Conservation (phyloP, 2,888 invertebrate genomes). For the Dryadula phaetusa region DNA sequence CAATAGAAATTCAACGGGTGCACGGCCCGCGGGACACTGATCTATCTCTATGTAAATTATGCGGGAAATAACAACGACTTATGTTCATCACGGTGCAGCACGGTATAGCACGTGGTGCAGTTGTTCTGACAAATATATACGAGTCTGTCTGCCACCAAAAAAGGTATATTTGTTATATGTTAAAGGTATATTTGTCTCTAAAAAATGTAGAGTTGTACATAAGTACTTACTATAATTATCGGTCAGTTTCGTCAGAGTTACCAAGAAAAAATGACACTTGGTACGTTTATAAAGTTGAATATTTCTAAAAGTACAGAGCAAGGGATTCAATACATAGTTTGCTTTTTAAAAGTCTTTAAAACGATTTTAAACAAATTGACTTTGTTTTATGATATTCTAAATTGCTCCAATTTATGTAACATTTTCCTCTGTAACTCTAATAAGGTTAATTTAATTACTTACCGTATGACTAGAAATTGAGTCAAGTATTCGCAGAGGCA, state of each 20-base stretch:
- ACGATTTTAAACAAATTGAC: too few relatives aligned
- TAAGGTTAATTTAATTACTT: conserved; percentile 31
- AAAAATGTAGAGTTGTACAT: background rate
- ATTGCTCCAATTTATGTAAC: background rate
- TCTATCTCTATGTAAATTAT: conserved; percentile 84
- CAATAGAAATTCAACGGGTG: conserved; percentile 84
- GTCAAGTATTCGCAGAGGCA: conserved; percentile 42
- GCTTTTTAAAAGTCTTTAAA: too few relatives aligned
- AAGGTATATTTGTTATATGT: too few relatives aligned
- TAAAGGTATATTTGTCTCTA: background rate
- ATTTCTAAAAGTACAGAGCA: too few relatives aligned
- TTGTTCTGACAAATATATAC: background rate
- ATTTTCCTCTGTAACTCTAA: background rate
- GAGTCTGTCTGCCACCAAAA: background rate
- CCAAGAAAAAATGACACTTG: background rate
- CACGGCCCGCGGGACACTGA: conserved; percentile 76
- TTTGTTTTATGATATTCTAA: background rate
- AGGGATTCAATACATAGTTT: too few relatives aligned
- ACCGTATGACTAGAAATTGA: conserved; percentile 32
- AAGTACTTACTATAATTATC: background rate
- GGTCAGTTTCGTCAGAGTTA: background rate
- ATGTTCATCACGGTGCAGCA: conserved; percentile 69
- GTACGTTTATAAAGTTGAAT: too few relatives aligned
- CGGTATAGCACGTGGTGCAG: conserved; percentile 60
- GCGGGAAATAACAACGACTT: conserved; percentile 79